Evolutionary conservation across 2,797 vertebrate species (phyloP), one percentile per base, ranked within the genome.

Genomic region (Poecilia wingei): DNA sequence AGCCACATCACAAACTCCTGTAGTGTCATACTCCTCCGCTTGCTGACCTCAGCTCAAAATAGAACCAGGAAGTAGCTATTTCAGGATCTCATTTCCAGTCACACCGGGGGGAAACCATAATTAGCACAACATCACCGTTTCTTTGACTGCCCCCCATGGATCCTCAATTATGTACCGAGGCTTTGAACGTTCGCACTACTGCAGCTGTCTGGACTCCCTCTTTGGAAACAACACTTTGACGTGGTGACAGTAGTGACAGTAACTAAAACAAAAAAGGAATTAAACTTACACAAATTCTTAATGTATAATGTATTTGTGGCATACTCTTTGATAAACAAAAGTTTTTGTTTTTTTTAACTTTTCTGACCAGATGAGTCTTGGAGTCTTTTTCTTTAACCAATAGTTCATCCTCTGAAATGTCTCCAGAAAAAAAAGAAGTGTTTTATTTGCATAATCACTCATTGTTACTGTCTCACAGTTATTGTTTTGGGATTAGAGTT

Each of bases 1-100:
- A 83, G 92, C 88, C 91, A 87, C 82, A 90, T 94, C 87, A 75
- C 93, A 89, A 87, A 87, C 92, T 93, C 88, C 78, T 91, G 85
- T 85, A 74, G 16, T 91, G 93, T 31, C 3, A 46, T 92, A 90
- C 90, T 92, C 91, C 91, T 93, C 93, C 91, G 85, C 91, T 70
- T 80, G 82, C 92, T 94, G 93, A 95, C 92, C 92, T 93, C 80
- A 87, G 89, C 92, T 93, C 85, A 92, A 94, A 95, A 94, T 95
- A 95, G 94, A 93, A 92, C 91, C 92, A 93, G 92, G 94, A 94
- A 93, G 88, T 93, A 31, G 88, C 91, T 94, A 95, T 94, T 94
- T 93, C 80, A 78, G 88, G 90, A 93, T 78, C 87, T 94, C 86
- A 94, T 94, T 94, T 94, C 92, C 93, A 93, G 88, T 85, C 91